Evolutionary conservation across 2,797 vertebrate genomes (phyloP), one percentile per base, ranked within the genome.

Genomic region (Acropternis orthonyx): DNA sequence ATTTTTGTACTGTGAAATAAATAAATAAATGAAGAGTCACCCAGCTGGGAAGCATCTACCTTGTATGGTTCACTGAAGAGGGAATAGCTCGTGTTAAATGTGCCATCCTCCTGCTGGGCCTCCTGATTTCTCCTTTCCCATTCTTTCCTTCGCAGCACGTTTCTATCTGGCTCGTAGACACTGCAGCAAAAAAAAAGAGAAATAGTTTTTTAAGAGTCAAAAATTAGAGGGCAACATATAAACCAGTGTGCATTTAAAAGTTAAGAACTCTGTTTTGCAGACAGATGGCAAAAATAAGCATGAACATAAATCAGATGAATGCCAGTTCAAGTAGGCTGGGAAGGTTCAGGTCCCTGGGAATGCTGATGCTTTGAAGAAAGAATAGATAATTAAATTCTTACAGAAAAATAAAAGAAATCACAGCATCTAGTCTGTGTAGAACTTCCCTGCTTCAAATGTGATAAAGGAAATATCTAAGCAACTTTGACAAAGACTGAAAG

Each of bases 1-100:
- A 20, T 75, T 95, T 91, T 36, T 80, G 36, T 65, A 30, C 46
- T 48, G 75, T 77, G 39, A 59, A 81, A 83, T 54, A 85, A 91
- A 93, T 86, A 93, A 83, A 93, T 37, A 65, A 89, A 84, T 23
- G 89, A 76, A 62, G 6, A 84, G 21, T 43, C 18, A 8, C 61
- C 74, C 80, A 91, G 79, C 46, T 63, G 66, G 81, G 94, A 95
- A 80, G 83, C 71, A 71, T 88, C 92, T 98, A 98, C 98, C 98
- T 98, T 98, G 91, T 98, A 98, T 0, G 98, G 98, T 96, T 98
- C 98, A 77, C 98, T 98, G 97, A 98, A 98, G 93, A 98, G 98
- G 51, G 98, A 98, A 89, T 98, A 98, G 96, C 97, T 97, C 0
- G 65, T 96, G 91, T 94, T 97, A 95, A 98, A 98, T 0, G 94